Conservation (phyloP, 1,140 invertebrate species). For the Mya arenaria region DNA sequence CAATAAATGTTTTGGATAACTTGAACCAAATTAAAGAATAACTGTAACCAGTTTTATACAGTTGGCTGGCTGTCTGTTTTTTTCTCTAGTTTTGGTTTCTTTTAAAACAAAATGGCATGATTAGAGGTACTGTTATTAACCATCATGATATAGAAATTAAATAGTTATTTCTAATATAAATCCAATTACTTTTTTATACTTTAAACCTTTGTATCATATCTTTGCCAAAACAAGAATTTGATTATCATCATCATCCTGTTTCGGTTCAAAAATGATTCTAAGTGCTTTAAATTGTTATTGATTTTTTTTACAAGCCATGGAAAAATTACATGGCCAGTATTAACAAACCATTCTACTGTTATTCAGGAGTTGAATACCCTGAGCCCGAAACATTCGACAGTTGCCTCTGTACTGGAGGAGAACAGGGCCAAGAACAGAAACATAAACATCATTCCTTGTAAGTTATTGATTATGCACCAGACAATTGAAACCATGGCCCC, state of each 20-base stretch:
- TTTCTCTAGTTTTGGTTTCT: too few species aligned
- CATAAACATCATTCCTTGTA: constrained; percentile 98
- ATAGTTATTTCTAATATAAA: neutral
- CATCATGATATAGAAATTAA: too few species aligned
- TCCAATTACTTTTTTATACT: neutral
- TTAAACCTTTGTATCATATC: neutral
- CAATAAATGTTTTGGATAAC: too few species aligned
- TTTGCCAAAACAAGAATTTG: neutral
- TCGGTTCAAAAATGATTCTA: neutral
- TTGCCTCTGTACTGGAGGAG: constrained; percentile 95
- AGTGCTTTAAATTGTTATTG: neutral
- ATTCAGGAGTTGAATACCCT: constrained; percentile 87
- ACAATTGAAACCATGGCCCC: too few species aligned
- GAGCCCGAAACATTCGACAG: constrained; percentile 91
- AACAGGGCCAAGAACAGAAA: constrained; percentile 99
- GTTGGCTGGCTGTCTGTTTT: too few species aligned
- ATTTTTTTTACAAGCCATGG: neutral
- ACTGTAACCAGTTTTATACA: too few species aligned
- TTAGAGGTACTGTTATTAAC: too few species aligned
- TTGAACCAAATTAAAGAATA: too few species aligned
- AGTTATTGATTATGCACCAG: constrained; percentile 51
- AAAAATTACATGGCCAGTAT: neutral
- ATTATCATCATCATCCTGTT: neutral
- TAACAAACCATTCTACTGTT: neutral
- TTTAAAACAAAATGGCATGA: too few species aligned